Evolutionary conservation across 1,140 invertebrate species (phyloP).

Genomic region (Dreissena rostriformis): DNA sequence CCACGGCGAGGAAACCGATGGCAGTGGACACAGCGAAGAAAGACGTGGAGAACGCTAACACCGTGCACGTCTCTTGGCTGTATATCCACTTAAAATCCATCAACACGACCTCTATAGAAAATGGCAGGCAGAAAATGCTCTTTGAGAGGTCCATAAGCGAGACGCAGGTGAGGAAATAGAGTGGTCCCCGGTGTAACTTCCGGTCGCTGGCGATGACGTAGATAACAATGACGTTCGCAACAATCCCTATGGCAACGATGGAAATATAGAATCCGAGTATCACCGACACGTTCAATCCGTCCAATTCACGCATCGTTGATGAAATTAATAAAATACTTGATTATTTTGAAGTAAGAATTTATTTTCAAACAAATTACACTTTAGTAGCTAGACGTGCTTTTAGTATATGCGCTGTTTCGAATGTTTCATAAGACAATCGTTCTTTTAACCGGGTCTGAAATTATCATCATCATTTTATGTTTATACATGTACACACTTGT

Average conservation of each 20-base stretch:
- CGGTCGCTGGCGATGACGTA: constrained; percentile 71
- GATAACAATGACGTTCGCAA: constrained; percentile 69
- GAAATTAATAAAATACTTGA: not conserved
- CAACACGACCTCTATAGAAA: constrained; percentile 72
- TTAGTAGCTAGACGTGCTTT: not conserved
- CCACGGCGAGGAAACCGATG: constrained; percentile 71
- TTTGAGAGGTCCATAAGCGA: constrained; percentile 73
- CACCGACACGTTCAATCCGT: constrained; percentile 32
- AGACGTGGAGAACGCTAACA: constrained; percentile 75
- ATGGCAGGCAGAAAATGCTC: constrained; percentile 75
- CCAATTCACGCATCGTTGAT: not conserved
- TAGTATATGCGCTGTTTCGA: not conserved
- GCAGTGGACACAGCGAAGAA: constrained; percentile 76
- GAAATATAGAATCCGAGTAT: constrained; percentile 54
- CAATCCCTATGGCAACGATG: constrained; percentile 65
- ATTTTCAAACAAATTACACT: not conserved
- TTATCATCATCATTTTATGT: too few species aligned
- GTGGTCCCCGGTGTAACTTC: constrained; percentile 73
- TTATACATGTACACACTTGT: too few species aligned
- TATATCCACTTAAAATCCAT: constrained; percentile 72
- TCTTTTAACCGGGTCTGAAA: not conserved
- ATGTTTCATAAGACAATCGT: not conserved
- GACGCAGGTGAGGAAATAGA: constrained; percentile 76
- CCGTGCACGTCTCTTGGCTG: constrained; percentile 69
- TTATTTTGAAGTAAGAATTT: not conserved